Evolutionary conservation across 1,140 invertebrate species (phyloP), one percentile per base, ranked within the genome.

Genomic region (Bombus superbus): DNA sequence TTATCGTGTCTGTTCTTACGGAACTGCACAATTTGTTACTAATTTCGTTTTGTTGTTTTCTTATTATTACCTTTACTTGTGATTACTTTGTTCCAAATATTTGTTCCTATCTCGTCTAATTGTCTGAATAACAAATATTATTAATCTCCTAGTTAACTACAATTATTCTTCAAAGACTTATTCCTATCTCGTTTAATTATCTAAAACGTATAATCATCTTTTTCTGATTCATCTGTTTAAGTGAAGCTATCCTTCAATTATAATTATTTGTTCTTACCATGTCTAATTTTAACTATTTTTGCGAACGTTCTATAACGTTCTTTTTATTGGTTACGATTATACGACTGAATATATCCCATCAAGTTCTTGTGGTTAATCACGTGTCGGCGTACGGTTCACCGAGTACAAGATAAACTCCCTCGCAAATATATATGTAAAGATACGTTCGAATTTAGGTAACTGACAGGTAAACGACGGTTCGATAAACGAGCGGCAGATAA

Each of bases 401-500:
- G 22, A 40, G 1, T 25, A 40, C 25, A 40, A 69, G 68, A 69
- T 40, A 40, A 71, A 71, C 35, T n/a, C 28, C 6, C 2, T 35
- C 1, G 32, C 47, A 75, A 75, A 75, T 75, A 53, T 18, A 53
- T 53, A 75, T 57, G 57, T 57, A 35, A 75, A 28, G 32, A 38
- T 32, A 57, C 40, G 5, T 44, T 9, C 5, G 25, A 53, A 75
- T 75, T 35, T 47, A 25, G 25, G 47, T 38, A 32, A 57, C 10
- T 28, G 73, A 38, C 25, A 57, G 73, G 32, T 28, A 22, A 77
- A 59, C 25, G 18, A 8, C 35, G 25, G 22, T 75, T 76, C 15
- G 47, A 53, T 42, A 13, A 44, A 68, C n/a, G 62, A 68, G 42
- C 77, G 40, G 32, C 77, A 68, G 62, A 68, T 47, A 47, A 68